Evolutionary conservation across 2,113 vertebrate genomes (phyloP).

Genomic region (Anoplopoma fimbria): DNA sequence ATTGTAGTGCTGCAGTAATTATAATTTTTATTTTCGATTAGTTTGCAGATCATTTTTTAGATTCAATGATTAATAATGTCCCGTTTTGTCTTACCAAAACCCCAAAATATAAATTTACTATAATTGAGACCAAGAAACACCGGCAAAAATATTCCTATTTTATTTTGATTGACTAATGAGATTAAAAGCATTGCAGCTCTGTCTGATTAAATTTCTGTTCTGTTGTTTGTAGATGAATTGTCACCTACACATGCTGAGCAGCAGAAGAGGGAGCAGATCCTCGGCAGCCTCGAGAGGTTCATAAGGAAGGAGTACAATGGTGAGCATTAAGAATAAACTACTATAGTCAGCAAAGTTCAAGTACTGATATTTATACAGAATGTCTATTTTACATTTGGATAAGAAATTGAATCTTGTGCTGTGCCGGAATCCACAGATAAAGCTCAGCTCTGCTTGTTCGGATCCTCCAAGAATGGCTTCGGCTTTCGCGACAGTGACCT

Average conservation of each 20-base stretch:
- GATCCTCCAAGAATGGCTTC: slow-evolving; percentile 99
- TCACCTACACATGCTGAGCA: slow-evolving; percentile 90
- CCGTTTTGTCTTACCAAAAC: not conserved
- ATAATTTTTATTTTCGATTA: not conserved
- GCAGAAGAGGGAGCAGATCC: slow-evolving; percentile 96
- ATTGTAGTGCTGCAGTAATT: not conserved
- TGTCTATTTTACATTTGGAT: not conserved
- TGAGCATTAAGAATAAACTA: slow-evolving; percentile 72
- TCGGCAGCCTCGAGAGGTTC: slow-evolving; percentile 94
- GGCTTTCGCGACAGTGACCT: slow-evolving; percentile 98
- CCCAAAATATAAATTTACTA: not conserved
- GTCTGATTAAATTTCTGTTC: not conserved
- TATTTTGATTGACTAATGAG: not conserved
- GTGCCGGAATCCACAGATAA: slow-evolving; percentile 84
- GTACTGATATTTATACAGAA: not conserved
- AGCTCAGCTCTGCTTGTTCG: slow-evolving; percentile 96
- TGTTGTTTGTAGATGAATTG: slow-evolving; percentile 87
- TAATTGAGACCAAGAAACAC: not conserved
- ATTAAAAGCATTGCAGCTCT: not conserved
- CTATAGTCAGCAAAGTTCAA: too few species aligned
- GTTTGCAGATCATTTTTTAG: not conserved
- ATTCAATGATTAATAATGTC: not conserved
- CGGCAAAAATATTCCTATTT: not conserved
- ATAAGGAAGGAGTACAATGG: slow-evolving; percentile 97
- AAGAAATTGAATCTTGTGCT: not conserved